A percentile compares a stretch with the other conserved stretches of the same genome.
These are phyloP conservation scores for Passer domesticus DNA, from an alignment of 2,113 vertebrate species.

Conservation along the genomic window DNA sequence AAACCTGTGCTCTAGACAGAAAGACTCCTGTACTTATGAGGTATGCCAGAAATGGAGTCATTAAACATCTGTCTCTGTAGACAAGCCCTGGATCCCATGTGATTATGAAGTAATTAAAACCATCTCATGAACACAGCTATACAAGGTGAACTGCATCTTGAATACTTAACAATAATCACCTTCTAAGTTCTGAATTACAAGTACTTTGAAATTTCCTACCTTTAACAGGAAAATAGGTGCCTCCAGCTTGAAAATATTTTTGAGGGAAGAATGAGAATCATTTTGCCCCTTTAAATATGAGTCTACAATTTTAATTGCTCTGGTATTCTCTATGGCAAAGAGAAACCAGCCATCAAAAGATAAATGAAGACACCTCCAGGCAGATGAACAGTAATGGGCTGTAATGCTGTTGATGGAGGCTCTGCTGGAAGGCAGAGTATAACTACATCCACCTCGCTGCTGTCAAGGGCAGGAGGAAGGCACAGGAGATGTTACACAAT, in stretches of 20 bases:
- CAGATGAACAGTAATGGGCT: not conserved
- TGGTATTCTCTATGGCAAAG: not conserved
- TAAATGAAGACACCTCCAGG: not conserved
- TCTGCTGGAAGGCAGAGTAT: not conserved
- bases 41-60: not conserved
- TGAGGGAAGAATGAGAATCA: not conserved
- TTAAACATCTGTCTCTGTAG: not conserved
- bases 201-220: not conserved
- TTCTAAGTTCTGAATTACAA: not conserved
- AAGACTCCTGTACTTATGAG: not conserved
- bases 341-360: not conserved
- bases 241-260: not conserved
- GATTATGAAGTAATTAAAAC: conserved; percentile 36
- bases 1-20: not conserved
- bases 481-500: not conserved
- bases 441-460: not conserved
- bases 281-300: not conserved
- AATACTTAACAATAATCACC: not conserved
- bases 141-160: not conserved
- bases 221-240: not conserved
- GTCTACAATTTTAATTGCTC: not conserved
- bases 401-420: not conserved
- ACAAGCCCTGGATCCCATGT: not conserved
- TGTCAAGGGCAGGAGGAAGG: not conserved
- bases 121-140: not conserved